Evolutionary conservation across 2,888 invertebrate species (phyloP).

Genomic region (Patella ulyssiponensis): DNA sequence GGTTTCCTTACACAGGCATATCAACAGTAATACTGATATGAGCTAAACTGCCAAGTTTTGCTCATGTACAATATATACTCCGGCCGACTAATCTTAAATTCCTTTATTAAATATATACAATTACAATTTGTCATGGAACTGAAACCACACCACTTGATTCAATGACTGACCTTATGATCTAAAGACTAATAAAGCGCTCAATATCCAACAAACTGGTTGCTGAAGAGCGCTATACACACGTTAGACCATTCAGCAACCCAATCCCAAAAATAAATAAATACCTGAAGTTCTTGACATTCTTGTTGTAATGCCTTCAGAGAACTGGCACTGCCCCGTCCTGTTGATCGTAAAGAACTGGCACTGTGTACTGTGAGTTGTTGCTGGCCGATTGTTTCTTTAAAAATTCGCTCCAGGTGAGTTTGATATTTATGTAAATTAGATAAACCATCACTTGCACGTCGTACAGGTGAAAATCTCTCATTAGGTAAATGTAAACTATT

Average conservation of each 20-base stretch:
- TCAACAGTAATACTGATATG: no score
- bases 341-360: constrained; percentile 29
- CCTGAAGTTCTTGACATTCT: constrained; percentile 86
- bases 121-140: no score
- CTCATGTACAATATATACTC: no score
- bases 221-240: no score
- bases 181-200: no score
- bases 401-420: constrained; percentile 72
- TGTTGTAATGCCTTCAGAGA: constrained; percentile 79
- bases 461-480: constrained; percentile 91
- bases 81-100: no score
- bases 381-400: constrained; percentile 77
- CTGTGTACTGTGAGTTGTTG: constrained; percentile 6
- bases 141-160: no score
- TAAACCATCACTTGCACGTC: constrained; percentile 88
- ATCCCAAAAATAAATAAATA: constrained; percentile 49
- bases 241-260: not conserved
- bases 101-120: no score
- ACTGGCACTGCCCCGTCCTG: constrained; percentile 62
- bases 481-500: constrained; percentile 75
- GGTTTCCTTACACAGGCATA: no score
- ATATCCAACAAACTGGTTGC: no score
- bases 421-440: constrained; percentile 64
- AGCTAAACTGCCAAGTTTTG: no score
- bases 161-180: no score